A percentile compares a stretch with the other conserved stretches of the same genome.
phyloP scores from a whole-genome alignment of 2,888 invertebrate genomes.

The Poecilus cupreus region DNA sequence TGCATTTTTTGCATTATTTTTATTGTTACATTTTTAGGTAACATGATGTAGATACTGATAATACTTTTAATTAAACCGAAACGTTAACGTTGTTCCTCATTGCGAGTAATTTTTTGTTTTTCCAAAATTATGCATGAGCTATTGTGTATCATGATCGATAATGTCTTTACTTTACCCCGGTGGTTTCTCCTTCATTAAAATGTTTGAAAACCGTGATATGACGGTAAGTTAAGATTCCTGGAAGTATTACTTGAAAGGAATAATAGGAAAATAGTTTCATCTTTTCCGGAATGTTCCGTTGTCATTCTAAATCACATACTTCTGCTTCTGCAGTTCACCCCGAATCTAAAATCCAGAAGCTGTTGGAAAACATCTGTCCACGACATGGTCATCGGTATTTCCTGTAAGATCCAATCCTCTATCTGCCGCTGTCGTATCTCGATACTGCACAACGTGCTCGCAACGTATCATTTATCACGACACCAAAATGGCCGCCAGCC shows the following conservation, averaged over 20 bases:
- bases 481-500: slow-evolving; percentile 13
- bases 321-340: background rate
- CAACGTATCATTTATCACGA: slow-evolving; percentile 50
- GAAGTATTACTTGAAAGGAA: background rate
- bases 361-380: slow-evolving; percentile 35
- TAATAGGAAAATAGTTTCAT: slow-evolving; percentile 19
- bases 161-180: no score
- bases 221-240: background rate
- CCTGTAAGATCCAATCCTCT: slow-evolving; percentile 26
- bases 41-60: no score
- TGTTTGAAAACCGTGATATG: background rate
- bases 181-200: no score
- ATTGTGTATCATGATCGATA: no score
- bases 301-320: slow-evolving; percentile 20
- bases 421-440: slow-evolving; percentile 40
- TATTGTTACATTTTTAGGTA: no score
- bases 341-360: slow-evolving; percentile 30
- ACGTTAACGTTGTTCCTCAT: no score
- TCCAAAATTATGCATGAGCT: no score
- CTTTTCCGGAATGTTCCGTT: slow-evolving; percentile 10
- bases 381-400: slow-evolving; percentile 42
- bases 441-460: slow-evolving; percentile 38
- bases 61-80: no score
- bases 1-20: no score
- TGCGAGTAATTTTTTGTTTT: no score